These are phyloP conservation scores for Halotydeus destructor DNA, from an alignment of 1,140 invertebrate genomes.

Conservation along the genomic window DNA sequence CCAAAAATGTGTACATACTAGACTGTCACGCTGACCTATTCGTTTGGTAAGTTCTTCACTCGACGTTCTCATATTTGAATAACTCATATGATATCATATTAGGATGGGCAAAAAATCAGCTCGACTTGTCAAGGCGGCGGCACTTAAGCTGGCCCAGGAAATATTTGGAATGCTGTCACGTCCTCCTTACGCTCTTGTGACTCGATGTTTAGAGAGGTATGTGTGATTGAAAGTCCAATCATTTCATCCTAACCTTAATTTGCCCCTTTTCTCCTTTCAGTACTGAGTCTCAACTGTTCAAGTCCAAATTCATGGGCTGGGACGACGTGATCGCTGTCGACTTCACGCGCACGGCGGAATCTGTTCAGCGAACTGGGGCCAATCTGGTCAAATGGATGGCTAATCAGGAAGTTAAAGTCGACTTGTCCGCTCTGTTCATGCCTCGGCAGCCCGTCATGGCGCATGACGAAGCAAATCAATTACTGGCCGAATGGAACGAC, in stretches of 20 bases:
- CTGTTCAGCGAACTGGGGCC: constrained; percentile 82
- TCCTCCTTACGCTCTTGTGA: constrained; percentile 67
- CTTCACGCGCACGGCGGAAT: constrained; percentile 93
- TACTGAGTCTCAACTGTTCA: constrained; percentile 62
- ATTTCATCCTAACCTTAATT: not conserved
- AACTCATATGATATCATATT: no score
- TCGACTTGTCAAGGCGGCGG: constrained; percentile 77
- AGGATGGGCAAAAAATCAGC: constrained; percentile 98
- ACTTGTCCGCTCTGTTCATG: constrained; percentile 84
- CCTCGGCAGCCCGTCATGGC: constrained; percentile 74
- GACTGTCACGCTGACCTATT: constrained; percentile 92
- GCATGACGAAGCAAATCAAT: constrained; percentile 57
- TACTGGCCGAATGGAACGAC: constrained; percentile 83
- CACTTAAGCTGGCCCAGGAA: constrained; percentile 84
- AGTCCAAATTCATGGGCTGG: constrained; percentile 92
- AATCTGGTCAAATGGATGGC: constrained; percentile 83
- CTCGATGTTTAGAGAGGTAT: constrained; percentile 42
- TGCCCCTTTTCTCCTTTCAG: constrained; percentile 17
- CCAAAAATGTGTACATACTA: constrained; percentile 88
- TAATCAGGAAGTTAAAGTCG: constrained; percentile 68
- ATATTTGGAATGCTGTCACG: constrained; percentile 76
- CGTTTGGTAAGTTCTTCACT: constrained; percentile 56
- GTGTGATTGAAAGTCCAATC: constrained; percentile 3
- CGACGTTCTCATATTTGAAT: no score
- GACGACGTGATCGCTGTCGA: constrained; percentile 98